These are phyloP conservation scores for Balaeniceps rex DNA, from an alignment of 2,113 vertebrate species.

Conservation along the genomic window DNA sequence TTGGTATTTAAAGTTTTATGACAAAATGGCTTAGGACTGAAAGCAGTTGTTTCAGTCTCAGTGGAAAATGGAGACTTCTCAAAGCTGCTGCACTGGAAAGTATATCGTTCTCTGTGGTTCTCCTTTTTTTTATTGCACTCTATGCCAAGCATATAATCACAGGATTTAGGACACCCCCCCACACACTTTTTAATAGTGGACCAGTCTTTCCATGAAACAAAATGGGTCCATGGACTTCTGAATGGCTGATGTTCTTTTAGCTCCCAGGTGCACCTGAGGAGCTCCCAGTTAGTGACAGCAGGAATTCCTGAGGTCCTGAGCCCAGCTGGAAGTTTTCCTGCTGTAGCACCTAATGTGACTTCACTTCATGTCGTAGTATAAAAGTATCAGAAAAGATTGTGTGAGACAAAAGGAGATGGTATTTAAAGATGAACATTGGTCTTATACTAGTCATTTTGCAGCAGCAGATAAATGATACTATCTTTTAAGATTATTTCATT, in stretches of 20 bases:
- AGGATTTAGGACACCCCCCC: background rate
- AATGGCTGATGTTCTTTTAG: background rate
- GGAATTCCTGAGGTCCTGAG: background rate
- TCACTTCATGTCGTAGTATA: accelerated
- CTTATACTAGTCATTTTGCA: background rate
- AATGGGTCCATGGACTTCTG: background rate
- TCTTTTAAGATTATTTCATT: background rate
- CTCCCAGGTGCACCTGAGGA: background rate
- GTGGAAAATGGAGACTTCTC: background rate
- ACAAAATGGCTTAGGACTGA: background rate
- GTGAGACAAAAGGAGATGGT: background rate
- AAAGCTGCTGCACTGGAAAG: background rate
- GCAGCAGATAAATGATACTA: background rate
- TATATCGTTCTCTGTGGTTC: background rate
- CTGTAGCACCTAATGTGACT: background rate
- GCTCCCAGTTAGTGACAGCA: background rate
- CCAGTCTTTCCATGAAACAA: background rate
- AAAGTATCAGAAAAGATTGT: background rate
- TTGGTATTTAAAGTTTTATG: background rate
- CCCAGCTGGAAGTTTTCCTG: background rate
- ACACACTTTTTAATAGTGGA: background rate
- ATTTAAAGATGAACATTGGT: background rate
- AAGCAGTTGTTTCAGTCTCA: background rate
- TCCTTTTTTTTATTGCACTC: background rate
- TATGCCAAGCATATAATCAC: background rate